phyloP scores from a whole-genome alignment of 2,113 vertebrate species.

The Copsychus sechellarum region DNA sequence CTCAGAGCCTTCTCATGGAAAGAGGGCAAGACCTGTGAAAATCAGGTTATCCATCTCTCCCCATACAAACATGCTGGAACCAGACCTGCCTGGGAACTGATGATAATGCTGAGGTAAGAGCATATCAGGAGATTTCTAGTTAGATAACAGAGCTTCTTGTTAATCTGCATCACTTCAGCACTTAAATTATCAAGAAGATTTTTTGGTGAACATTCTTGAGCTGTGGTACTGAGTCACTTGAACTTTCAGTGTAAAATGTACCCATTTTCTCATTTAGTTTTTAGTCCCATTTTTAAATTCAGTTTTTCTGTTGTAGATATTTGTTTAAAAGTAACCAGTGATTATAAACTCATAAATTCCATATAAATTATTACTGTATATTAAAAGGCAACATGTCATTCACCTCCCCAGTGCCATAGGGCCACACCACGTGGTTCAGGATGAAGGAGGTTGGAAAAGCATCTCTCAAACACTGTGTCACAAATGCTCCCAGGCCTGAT shows the following conservation, averaged over 20 bases:
- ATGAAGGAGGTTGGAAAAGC: constrained; percentile 83
- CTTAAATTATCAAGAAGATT: not conserved
- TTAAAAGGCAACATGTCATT: not conserved
- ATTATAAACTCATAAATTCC: not conserved
- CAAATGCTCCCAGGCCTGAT: constrained; percentile 90
- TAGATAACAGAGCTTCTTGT: not conserved
- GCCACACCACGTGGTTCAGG: constrained; percentile 94
- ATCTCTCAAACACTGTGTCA: constrained; percentile 86
- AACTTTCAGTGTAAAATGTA: not conserved
- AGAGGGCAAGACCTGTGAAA: not conserved
- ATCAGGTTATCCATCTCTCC: not conserved
- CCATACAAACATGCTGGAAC: not conserved
- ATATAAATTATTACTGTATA: accelerated
- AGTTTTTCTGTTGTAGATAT: not conserved
- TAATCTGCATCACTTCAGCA: not conserved
- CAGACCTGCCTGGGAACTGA: not conserved
- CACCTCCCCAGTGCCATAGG: constrained; percentile 93
- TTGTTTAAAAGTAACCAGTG: not conserved
- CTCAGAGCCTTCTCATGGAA: not conserved
- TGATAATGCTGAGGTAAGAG: not conserved
- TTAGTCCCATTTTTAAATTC: too few species aligned
- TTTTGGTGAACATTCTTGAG: not conserved
- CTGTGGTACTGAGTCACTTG: not conserved
- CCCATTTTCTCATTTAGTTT: not conserved
- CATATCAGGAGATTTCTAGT: not conserved